Evolutionary conservation across 1,140 invertebrate species (phyloP).

Genomic region (Drosophila orosa): DNA sequence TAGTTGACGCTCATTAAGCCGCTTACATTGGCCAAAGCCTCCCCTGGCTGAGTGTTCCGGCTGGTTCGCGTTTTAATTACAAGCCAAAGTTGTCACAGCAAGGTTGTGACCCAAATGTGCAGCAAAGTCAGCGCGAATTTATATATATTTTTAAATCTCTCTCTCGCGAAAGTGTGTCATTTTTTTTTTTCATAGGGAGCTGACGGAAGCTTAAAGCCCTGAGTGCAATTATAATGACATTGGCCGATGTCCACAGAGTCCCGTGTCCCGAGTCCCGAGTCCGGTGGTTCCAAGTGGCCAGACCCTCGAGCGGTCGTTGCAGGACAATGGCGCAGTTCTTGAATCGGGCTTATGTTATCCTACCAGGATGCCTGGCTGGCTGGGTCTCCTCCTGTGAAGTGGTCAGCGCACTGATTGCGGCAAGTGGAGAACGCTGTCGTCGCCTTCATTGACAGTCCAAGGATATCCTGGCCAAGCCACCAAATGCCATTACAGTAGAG

Average conservation of each 20-base stretch:
- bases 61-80: slow-evolving; percentile 51
- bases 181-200: background rate
- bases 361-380: slow-evolving; percentile 6
- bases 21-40: slow-evolving; percentile 54
- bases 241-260: slow-evolving; percentile 25
- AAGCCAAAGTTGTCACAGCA: slow-evolving; percentile 37
- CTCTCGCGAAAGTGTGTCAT: slow-evolving; percentile 47
- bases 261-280: slow-evolving; percentile 25
- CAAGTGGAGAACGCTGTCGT: slow-evolving; percentile 62
- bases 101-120: slow-evolving; percentile 56
- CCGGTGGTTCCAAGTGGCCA: slow-evolving; percentile 6
- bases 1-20: slow-evolving; percentile 57
- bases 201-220: slow-evolving; percentile 31
- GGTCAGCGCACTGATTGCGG: slow-evolving; percentile 46
- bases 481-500: slow-evolving; percentile 38
- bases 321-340: slow-evolving; percentile 47
- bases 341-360: slow-evolving; percentile 40
- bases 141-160: slow-evolving; percentile 28
- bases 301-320: slow-evolving; percentile 31
- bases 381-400: slow-evolving; percentile 37
- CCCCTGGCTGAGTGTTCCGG: slow-evolving; percentile 14
- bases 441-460: slow-evolving; percentile 63
- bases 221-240: slow-evolving; percentile 45
- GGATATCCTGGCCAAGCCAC: slow-evolving; percentile 24
- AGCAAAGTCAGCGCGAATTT: slow-evolving; percentile 20